Conservation (phyloP, 2,888 invertebrate species). For the Mythimna albipuncta region DNA sequence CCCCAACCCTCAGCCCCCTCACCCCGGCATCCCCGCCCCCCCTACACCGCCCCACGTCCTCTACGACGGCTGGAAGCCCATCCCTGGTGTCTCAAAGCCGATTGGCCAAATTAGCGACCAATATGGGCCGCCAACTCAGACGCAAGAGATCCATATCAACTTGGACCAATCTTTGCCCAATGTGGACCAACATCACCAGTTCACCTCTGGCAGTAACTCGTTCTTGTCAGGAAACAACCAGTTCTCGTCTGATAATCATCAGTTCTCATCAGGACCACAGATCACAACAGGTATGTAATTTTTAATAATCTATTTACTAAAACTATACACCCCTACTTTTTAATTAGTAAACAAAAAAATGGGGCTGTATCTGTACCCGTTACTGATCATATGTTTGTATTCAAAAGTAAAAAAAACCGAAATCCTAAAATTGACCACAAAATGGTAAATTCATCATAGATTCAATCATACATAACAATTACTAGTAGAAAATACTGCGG, state of each 20-base stretch:
- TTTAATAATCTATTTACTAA: neutral
- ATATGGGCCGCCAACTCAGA: constrained; percentile 76
- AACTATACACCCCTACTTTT: no score
- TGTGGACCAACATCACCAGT: constrained; percentile 67
- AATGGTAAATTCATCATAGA: no score
- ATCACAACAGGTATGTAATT: constrained; percentile 63
- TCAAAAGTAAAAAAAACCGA: no score
- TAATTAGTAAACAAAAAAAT: no score
- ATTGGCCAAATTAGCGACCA: constrained; percentile 77
- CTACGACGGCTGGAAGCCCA: constrained; percentile 97
- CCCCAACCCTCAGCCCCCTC: constrained; percentile 91
- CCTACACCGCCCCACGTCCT: constrained; percentile 94
- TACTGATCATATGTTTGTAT: no score
- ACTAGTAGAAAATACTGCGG: no score
- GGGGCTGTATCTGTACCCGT: no score
- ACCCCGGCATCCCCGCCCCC: constrained; percentile 93
- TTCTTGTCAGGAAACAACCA: constrained; percentile 35
- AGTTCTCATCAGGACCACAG: constrained; percentile 70
- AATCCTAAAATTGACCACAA: no score
- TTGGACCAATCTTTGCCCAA: constrained; percentile 70
- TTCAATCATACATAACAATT: no score
- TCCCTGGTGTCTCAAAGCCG: constrained; percentile 92
- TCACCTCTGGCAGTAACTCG: constrained; percentile 36
- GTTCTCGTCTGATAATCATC: constrained; percentile 41
- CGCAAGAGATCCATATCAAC: constrained; percentile 77